Conservation (phyloP, 2,888 invertebrate genomes). For the Dastarcus helophoroides region DNA sequence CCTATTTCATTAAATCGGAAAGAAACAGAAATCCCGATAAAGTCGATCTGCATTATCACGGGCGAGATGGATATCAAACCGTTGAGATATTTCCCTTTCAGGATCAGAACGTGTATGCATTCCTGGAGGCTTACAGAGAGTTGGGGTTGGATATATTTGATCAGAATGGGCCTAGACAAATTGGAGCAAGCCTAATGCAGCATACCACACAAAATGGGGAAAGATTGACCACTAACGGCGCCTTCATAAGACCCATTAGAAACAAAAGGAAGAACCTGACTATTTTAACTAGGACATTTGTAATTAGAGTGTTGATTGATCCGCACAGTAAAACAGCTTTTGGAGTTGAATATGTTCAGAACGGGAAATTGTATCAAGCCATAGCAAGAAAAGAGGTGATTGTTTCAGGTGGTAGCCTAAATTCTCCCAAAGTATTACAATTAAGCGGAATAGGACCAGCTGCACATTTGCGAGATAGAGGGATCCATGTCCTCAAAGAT, state of each 20-base stretch:
- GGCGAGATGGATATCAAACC: conserved; percentile 49
- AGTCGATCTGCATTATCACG: conserved; percentile 45
- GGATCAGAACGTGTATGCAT: conserved; percentile 45
- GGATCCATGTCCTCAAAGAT: conserved; percentile 48
- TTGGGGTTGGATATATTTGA: conserved; percentile 48
- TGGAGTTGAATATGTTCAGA: conserved; percentile 41
- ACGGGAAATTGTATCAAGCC: conserved; percentile 38
- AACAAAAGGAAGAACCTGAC: conserved; percentile 40
- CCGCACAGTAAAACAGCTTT: conserved; percentile 38
- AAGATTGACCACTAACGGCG: conserved; percentile 50
- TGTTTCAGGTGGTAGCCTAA: conserved; percentile 47
- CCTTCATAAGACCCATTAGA: conserved; percentile 56
- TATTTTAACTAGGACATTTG: conserved; percentile 42
- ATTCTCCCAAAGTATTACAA: conserved; percentile 53
- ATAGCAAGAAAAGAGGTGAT: conserved; percentile 51
- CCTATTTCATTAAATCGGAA: conserved; percentile 59
- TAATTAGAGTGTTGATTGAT: conserved; percentile 48
- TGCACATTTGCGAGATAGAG: conserved; percentile 39
- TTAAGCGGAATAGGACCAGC: conserved; percentile 55
- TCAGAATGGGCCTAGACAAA: conserved; percentile 44
- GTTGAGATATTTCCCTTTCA: conserved; percentile 53
- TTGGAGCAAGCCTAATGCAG: conserved; percentile 52
- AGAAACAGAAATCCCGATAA: conserved; percentile 46
- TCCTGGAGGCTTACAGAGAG: conserved; percentile 51
- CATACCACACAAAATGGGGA: conserved; percentile 49